These are phyloP conservation scores for Megaceryle alcyon DNA, from an alignment of 2,797 vertebrate species.

Conservation along the genomic window DNA sequence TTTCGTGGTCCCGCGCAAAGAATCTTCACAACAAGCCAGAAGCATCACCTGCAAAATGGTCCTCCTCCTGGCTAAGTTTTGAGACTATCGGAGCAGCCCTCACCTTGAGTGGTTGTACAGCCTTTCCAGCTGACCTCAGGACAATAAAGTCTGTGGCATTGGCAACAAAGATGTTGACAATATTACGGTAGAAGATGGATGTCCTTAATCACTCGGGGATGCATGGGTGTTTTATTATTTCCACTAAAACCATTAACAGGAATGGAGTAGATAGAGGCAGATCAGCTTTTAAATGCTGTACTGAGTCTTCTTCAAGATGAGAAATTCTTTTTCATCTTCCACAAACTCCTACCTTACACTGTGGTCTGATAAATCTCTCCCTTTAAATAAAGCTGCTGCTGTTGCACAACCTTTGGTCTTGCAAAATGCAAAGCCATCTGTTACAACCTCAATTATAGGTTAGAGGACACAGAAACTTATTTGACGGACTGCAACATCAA, in stretches of 20 bases:
- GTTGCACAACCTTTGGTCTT: constrained; percentile 61
- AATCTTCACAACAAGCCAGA: accelerated
- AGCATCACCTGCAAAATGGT: background rate
- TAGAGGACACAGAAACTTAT: constrained; percentile 60
- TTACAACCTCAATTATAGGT: constrained; percentile 66
- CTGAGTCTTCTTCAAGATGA: background rate
- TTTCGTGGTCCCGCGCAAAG: background rate
- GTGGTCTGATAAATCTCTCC: constrained; percentile 10
- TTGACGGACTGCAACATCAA: constrained; percentile 43
- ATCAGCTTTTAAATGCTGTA: background rate
- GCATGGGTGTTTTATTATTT: background rate
- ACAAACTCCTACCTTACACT: background rate
- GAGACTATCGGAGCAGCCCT: background rate
- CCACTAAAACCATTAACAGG: background rate
- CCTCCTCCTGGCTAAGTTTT: background rate
- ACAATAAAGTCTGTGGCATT: background rate
- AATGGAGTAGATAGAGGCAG: background rate
- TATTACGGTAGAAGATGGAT: background rate
- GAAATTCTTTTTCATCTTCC: background rate
- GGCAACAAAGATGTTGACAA: background rate
- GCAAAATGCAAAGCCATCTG: constrained; percentile 63
- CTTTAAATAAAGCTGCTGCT: constrained; percentile 52
- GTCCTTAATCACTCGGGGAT: background rate
- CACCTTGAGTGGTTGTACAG: background rate
- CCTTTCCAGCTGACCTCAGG: background rate